Percentiles rank a stretch among this genome's conserved stretches.
Evolutionary conservation across 1,140 invertebrate genomes (phyloP).

Genomic region (Drosophila mayri): DNA sequence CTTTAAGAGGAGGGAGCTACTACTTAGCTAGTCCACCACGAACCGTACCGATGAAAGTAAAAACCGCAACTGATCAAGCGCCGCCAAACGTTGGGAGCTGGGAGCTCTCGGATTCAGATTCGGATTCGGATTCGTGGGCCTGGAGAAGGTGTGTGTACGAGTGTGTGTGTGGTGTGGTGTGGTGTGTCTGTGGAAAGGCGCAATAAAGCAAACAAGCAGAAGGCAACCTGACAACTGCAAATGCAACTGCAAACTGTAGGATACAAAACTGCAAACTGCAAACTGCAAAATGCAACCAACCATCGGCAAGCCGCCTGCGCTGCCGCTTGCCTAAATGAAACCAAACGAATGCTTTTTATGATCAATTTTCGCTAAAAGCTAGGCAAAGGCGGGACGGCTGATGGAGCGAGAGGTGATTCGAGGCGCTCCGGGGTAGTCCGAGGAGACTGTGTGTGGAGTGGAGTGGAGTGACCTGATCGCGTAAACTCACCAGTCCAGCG

Average conservation of each 20-base stretch:
- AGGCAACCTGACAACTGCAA: constrained; percentile 62
- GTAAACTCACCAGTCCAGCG: constrained; percentile 36
- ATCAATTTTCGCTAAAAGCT: constrained; percentile 55
- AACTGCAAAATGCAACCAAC: constrained; percentile 15
- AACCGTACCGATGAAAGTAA: constrained; percentile 84
- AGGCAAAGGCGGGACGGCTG: not conserved
- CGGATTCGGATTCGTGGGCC: constrained; percentile 18
- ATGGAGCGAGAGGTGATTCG: not conserved
- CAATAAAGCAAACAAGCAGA: constrained; percentile 73
- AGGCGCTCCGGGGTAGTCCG: not conserved
- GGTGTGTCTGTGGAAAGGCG: constrained; percentile 45
- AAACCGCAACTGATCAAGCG: constrained; percentile 84
- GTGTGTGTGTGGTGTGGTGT: not conserved
- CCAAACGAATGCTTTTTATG: constrained; percentile 63
- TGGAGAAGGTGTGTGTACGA: not conserved
- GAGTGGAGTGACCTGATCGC: constrained; percentile 56
- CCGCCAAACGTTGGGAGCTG: constrained; percentile 46
- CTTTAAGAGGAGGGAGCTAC: not conserved
- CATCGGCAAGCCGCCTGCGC: constrained; percentile 6
- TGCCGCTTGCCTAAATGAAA: constrained; percentile 57
- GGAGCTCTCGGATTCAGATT: constrained; percentile 19
- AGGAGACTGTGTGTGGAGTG: constrained; percentile 23
- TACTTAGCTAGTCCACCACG: constrained; percentile 18
- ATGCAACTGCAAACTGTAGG: constrained; percentile 32
- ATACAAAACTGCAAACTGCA: constrained; percentile 29